Evolutionary conservation across 2,797 vertebrate species (phyloP).

Genomic region (Toxotes lorentzi): DNA sequence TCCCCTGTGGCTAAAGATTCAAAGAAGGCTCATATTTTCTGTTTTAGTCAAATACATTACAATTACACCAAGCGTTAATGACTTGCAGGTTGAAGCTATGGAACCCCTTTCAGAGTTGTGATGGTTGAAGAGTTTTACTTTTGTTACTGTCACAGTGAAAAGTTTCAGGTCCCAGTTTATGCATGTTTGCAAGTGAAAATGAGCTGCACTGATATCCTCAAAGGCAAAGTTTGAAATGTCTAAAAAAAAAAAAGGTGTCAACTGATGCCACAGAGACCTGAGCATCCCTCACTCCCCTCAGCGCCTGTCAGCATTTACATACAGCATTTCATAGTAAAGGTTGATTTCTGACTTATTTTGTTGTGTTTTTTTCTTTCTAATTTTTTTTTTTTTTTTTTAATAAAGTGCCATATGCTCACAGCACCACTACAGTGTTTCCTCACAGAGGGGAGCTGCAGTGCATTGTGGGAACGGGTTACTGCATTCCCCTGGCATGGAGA

Average conservation of each 20-base stretch:
- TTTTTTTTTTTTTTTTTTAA: conserved; percentile 27
- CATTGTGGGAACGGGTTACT: conserved; percentile 74
- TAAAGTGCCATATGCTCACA: conserved; percentile 69
- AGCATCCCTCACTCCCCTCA: not conserved
- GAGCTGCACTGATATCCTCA: not conserved
- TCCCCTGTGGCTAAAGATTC: conserved; percentile 17
- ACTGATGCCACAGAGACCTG: not conserved
- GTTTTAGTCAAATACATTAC: conserved; percentile 30
- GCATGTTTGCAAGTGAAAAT: conserved; percentile 56
- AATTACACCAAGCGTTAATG: conserved; percentile 30
- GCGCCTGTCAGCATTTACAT: conserved; percentile 40
- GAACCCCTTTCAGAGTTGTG: conserved; percentile 16
- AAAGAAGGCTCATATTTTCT: conserved; percentile 28
- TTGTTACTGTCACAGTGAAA: conserved; percentile 6
- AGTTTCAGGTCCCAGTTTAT: conserved; percentile 44
- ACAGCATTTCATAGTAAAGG: conserved; percentile 42
- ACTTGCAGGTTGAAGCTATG: conserved; percentile 24
- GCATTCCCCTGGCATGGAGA: conserved; percentile 58
- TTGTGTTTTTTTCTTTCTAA: conserved; percentile 17
- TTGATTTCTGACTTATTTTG: conserved; percentile 47
- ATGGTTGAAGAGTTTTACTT: conserved; percentile 35
- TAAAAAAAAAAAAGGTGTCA: conserved; percentile 19
- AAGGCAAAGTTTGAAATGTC: conserved; percentile 26
- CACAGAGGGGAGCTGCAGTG: conserved; percentile 60
- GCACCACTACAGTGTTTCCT: conserved; percentile 41